Evolutionary conservation across 2,888 invertebrate species (phyloP), one percentile per base, ranked within the genome.

Genomic region (Melanargia galathea): DNA sequence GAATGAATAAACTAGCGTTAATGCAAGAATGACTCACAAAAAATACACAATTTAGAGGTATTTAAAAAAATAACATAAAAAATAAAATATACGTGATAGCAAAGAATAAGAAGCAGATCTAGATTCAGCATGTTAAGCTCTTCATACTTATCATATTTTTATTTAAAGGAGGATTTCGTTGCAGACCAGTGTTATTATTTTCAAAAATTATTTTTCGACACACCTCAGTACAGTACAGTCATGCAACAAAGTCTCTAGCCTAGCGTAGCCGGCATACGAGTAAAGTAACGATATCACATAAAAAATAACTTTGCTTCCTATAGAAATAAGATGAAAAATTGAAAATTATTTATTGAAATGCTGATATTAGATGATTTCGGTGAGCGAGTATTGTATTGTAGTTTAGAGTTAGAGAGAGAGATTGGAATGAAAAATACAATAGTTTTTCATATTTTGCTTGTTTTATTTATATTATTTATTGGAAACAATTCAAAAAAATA

Each of bases 331-430:
- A 54, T 10, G 62, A 58, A 70, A 68, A 66, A 13, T 69, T 73
- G 69, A 71, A 73, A 65, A 75, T 70, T 74, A 73, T 73, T 70
- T 74, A 74, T 70, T 73, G 71, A 65, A 56, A n/a, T 30, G 45
- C 33, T 16, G 60, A 67, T 62, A 70, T 68, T 70, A 71, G 70
- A 68, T 57, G 62, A 71, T 72, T 67, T 70, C 62, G 58, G 71
- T 64, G 69, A 63, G 61, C 48, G 52, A 51, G 63, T 64, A 61
- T 22, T 63, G 63, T 64, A 61, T 22, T 63, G 66, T 66, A 66
- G 66, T 22, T 58, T 69, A 69, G 38, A 52, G 43, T 49, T 60
- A 64, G 61, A 62, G 66, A 66, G 6, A 26, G 66, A 63, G 55
- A 60, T 61, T 56, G 64, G 63, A 65, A 64, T 66, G 70, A 64